Evolutionary conservation across 1,140 invertebrate species (phyloP).

Genomic region (Whitmania pigra): DNA sequence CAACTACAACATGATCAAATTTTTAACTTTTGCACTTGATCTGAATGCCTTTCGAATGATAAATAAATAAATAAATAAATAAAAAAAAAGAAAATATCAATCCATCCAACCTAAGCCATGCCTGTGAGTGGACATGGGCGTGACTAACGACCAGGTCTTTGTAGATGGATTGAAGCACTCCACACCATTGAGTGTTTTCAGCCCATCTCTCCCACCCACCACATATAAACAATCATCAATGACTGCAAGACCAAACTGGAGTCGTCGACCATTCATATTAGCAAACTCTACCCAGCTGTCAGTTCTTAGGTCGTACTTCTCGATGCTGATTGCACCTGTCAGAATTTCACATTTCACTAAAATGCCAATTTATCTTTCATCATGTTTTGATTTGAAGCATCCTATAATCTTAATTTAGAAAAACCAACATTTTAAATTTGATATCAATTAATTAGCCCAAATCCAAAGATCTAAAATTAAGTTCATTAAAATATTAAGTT

Average conservation of each 20-base stretch:
- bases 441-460: too few species aligned
- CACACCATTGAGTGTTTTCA: conserved; percentile 77
- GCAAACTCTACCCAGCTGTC: conserved; percentile 67
- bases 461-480: too few species aligned
- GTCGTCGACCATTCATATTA: conserved; percentile 60
- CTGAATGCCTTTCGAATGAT: conserved; percentile 6
- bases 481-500: too few species aligned
- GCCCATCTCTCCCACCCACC: conserved; percentile 78
- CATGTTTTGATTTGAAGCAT: too few species aligned
- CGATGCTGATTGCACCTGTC: conserved; percentile 67
- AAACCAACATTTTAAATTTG: too few species aligned
- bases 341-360: too few species aligned
- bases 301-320: conserved; percentile 70
- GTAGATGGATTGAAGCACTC: conserved; percentile 68
- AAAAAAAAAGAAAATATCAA: background rate
- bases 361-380: too few species aligned
- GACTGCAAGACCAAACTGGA: conserved; percentile 80
- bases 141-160: conserved; percentile 63
- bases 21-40: conserved; percentile 24
- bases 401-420: too few species aligned
- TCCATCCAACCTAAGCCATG: conserved; percentile 57
- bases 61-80: background rate
- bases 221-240: conserved; percentile 68
- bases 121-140: conserved; percentile 78
- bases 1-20: background rate